Evolutionary conservation across 2,797 vertebrate genomes (phyloP).

Genomic region (Schizothorax lantsangensis): DNA sequence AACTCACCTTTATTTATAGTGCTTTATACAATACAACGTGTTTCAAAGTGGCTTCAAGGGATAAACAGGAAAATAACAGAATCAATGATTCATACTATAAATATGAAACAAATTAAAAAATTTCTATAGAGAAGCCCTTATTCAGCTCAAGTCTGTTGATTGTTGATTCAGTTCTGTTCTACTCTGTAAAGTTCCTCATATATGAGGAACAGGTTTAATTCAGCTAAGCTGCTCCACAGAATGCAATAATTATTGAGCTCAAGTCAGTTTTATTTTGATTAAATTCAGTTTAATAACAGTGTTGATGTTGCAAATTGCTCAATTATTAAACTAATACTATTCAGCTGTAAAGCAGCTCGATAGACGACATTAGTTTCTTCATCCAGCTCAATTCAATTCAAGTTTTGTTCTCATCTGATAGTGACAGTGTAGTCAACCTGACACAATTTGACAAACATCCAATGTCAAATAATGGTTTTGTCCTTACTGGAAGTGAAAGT

Average conservation of each 20-base stretch:
- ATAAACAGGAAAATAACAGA: not conserved
- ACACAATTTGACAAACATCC: not conserved
- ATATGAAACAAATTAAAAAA: not conserved
- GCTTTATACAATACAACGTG: not conserved
- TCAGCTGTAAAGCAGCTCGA: too few species aligned
- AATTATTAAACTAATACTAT: too few species aligned
- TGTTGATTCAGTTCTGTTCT: not conserved
- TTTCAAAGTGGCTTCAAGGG: not conserved
- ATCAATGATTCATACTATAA: not conserved
- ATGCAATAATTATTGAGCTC: too few species aligned
- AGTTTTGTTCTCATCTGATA: too few species aligned
- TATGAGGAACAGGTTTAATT: too few species aligned
- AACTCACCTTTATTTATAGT: not conserved
- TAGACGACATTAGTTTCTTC: too few species aligned
- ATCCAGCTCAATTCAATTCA: too few species aligned
- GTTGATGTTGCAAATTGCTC: too few species aligned
- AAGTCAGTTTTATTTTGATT: too few species aligned
- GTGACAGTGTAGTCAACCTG: not conserved
- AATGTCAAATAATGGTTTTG: not conserved
- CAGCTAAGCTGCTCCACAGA: too few species aligned
- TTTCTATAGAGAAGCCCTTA: not conserved
- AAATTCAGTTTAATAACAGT: too few species aligned
- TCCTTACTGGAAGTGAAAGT: not conserved
- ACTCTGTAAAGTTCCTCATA: too few species aligned
- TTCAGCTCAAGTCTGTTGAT: not conserved